Percentiles rank a stretch among this genome's conserved stretches.
phyloP scores from a whole-genome alignment of 2,888 invertebrate species.

The Criorhina ranunculi region DNA sequence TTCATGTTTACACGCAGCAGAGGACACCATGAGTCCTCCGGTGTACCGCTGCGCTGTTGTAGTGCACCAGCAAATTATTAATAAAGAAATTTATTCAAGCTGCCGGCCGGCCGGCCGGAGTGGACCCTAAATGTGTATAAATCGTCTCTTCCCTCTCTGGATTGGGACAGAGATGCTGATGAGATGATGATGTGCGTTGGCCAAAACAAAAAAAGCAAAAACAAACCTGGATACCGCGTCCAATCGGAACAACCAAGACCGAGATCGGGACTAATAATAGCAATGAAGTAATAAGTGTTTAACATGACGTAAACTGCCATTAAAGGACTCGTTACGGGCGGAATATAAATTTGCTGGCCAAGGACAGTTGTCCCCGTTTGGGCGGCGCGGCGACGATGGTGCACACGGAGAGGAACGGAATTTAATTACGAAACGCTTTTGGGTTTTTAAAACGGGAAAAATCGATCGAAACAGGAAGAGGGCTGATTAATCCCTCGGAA shows the following conservation, averaged over 20 bases:
- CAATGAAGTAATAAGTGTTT: conserved; percentile 80
- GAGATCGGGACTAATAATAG: conserved; percentile 77
- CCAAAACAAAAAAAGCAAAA: conserved; percentile 18
- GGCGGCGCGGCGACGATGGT: too few species aligned
- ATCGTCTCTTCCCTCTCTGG: not conserved
- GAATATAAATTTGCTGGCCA: conserved; percentile 77
- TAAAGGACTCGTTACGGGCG: conserved; percentile 78
- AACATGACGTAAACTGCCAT: conserved; percentile 79
- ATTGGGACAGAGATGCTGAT: conserved; percentile 72
- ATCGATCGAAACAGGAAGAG: conserved; percentile 67
- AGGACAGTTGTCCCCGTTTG: conserved; percentile 27
- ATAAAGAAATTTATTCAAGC: conserved; percentile 79
- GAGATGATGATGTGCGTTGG: conserved; percentile 64
- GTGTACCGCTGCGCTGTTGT: not conserved
- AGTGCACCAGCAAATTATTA: conserved; percentile 75
- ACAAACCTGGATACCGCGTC: conserved; percentile 20
- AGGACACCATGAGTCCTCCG: conserved; percentile 32
- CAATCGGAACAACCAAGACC: too few species aligned
- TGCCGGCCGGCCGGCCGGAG: conserved; percentile 50
- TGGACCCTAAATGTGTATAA: conserved; percentile 50
- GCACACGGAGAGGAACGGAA: conserved; percentile 33
- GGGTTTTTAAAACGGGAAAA: conserved; percentile 29
- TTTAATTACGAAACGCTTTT: conserved; percentile 75
- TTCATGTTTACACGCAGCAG: conserved; percentile 73
- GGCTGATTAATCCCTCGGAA: conserved; percentile 70